Evolutionary conservation across 1,140 invertebrate species (phyloP).

Genomic region (Sipha flava): DNA sequence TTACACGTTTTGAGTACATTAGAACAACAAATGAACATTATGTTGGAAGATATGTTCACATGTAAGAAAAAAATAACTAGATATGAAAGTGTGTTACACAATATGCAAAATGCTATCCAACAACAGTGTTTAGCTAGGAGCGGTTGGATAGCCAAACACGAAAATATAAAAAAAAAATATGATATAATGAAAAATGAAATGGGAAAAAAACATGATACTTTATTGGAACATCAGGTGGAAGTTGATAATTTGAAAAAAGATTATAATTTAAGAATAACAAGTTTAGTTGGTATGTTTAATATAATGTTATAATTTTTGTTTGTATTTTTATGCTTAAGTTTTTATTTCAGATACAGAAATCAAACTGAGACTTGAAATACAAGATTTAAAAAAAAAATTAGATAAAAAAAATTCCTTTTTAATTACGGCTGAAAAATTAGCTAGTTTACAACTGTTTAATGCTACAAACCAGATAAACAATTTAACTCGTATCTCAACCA

Average conservation of each 20-base stretch:
- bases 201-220: not conserved
- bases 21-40: not conserved
- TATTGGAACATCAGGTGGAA: not conserved
- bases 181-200: not conserved
- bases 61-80: not conserved
- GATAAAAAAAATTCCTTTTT: not conserved
- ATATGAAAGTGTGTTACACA: not conserved
- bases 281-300: not conserved
- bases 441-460: not conserved
- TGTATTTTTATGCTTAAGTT: not conserved
- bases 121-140: not conserved
- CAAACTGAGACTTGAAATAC: not conserved
- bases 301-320: not conserved
- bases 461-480: not conserved
- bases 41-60: not conserved
- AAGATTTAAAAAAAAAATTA: not conserved
- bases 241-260: not conserved
- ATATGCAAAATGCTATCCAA: not conserved
- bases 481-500: not conserved
- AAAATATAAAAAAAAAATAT: not conserved
- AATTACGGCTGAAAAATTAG: not conserved
- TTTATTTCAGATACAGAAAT: not conserved
- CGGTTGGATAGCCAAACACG: not conserved
- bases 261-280: not conserved
- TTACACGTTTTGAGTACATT: not conserved